A percentile compares a stretch with the other conserved stretches of the same genome.
Conservation (phyloP, 2,888 invertebrate genomes). For the Thecophora atra region DNA sequence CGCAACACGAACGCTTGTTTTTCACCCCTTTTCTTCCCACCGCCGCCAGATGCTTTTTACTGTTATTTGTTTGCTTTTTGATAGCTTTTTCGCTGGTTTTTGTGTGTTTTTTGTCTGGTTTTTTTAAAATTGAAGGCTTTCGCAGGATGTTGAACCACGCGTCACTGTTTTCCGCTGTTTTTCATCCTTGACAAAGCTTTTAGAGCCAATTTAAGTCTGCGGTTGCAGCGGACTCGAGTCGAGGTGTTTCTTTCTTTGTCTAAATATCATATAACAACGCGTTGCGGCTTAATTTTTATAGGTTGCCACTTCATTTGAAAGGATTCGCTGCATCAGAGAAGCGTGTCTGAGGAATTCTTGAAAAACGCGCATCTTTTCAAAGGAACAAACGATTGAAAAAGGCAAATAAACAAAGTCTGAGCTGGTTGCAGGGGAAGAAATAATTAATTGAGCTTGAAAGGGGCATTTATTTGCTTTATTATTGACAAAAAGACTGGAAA, state of each 20-base stretch:
- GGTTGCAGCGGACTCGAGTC: slow-evolving; percentile 35
- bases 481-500: too few species aligned
- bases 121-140: slow-evolving; percentile 33
- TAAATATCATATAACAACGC: slow-evolving; percentile 7
- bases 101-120: slow-evolving; percentile 31
- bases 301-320: slow-evolving; percentile 40
- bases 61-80: slow-evolving; percentile 19
- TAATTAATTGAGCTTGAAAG: too few species aligned
- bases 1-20: slow-evolving; percentile 1
- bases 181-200: background rate
- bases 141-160: slow-evolving; percentile 24
- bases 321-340: slow-evolving; percentile 16
- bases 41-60: background rate
- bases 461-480: too few species aligned
- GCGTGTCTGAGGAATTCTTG: too few species aligned
- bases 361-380: background rate
- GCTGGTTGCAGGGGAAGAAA: background rate
- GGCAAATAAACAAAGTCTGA: background rate
- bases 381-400: background rate
- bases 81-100: slow-evolving; percentile 28
- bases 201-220: slow-evolving; percentile 29
- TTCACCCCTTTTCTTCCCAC: slow-evolving; percentile 2
- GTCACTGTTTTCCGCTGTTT: background rate
- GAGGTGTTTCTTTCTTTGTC: slow-evolving; percentile 21
- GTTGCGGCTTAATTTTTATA: slow-evolving; percentile 14